Conservation (phyloP, 92 coral and sea anemone genomes). For the Epizoanthus scotinus region DNA sequence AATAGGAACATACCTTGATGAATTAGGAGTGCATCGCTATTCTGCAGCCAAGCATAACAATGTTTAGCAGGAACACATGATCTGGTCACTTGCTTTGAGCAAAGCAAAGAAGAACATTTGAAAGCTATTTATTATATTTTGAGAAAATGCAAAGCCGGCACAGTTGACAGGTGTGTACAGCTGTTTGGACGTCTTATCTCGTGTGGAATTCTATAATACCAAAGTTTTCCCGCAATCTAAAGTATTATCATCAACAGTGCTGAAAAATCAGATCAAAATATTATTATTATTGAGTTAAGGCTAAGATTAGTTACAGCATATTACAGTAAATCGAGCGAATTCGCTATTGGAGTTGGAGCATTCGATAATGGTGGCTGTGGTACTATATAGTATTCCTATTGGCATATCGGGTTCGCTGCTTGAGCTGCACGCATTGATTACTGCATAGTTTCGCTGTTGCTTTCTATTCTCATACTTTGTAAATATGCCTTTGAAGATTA, state of each 20-base stretch:
- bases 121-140: background rate
- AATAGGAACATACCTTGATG: background rate
- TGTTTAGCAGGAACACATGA: background rate
- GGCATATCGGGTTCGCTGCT: background rate
- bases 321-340: too few relatives aligned
- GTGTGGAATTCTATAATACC: constrained; percentile 17
- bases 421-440: background rate
- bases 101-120: background rate
- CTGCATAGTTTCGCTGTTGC: background rate
- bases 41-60: background rate
- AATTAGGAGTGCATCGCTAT: background rate
- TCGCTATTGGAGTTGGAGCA: too few relatives aligned
- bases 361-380: too few relatives aligned
- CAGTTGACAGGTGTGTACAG: background rate
- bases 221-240: background rate
- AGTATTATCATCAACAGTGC: background rate
- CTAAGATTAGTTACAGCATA: too few relatives aligned
- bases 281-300: too few relatives aligned
- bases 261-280: background rate
- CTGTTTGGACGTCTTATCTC: background rate
- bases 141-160: background rate
- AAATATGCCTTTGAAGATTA: background rate
- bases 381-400: background rate
- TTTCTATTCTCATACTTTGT: background rate
- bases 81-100: too few relatives aligned